Evolutionary conservation across 2,113 vertebrate genomes (phyloP), one percentile per base, ranked within the genome.

Genomic region (Rhinopomastus cyanomelas): DNA sequence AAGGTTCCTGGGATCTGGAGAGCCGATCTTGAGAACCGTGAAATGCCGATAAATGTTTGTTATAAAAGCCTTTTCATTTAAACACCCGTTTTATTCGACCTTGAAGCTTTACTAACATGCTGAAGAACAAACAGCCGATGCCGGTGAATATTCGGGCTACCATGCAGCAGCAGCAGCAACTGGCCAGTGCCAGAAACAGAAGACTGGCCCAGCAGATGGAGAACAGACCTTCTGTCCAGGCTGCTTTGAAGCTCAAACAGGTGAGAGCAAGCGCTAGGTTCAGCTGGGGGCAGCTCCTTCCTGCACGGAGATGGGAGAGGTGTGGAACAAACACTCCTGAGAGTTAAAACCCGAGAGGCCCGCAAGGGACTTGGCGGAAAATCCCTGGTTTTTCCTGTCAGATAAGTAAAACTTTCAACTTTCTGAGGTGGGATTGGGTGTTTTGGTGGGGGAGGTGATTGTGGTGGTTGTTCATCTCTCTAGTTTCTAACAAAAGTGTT

Each of bases 71-170:
- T 97, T 97, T 97, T 94, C n/a, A n/a, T 96, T 98, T 96, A 98
- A 98, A 97, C 98, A 97, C 97, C 98, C 97, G 37, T 98, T 98
- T 98, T 98, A 96, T 98, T 98, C 98, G 98, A 98, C 98, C 98
- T 98, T 98, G 97, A 99, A 99, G 99, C 98, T 99, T 99, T 97
- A 99, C 99, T 98, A 99, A 99, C 97, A 99, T 99, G 99, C 98
- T 99, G 99, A 99, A 99, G 99, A 99, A 99, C 98, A 99, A 99
- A 98, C 98, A 98, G 96, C 99, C 99, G 96, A 97, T 98, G 95
- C 98, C 98, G 68, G 98, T 99, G 97, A 99, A 98, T 97, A 98
- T 99, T 98, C 98, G 99, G 85, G 99, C 99, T 97, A 99, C 98
- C 97, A 98, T 99, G 99, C 99, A 99, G 97, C 98, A 99, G 97